Base-by-base conservation (phyloP, 2,888 invertebrate genomes). In the Pristionchus maxplancki region DNA sequence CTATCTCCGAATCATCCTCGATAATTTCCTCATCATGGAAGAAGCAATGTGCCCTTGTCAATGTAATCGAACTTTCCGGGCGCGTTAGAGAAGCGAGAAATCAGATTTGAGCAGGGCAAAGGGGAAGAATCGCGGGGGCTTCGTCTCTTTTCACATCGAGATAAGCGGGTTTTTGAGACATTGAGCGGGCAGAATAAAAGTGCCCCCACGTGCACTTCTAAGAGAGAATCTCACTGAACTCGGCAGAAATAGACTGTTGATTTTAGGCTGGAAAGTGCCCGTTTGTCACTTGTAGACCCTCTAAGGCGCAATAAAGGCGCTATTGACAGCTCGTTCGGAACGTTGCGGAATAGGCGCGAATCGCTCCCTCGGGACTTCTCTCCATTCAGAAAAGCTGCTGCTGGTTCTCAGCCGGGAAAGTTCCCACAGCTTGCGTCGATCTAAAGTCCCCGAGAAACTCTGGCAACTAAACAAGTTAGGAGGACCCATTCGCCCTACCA, bases 161-260 rank as follows among this genome's bases (percentile, higher is more conserved):
- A 74, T 74, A 74, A 74, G 71, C 71, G 71, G 37, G 71, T 74
- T 74, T n/a, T 74, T 31, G 31, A 74, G 71, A 74, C 71, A 37
- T 34, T 67, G 67, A 34, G 67, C 31, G 34, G 34, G 67, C 13
- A n/a, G 58, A 58, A 67, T 31, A 67, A 34, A 67, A 67, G 67
- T 6, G 67, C 34, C 31, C 5, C 58, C 58, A 58, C 58, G 58
- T 58, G n/a, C 58, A 58, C 58, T 58, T 6, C 64, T 64, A n/a
- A 24, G 64, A 11, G 28, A 28, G 17, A 64, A 64, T 64, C 28
- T 8, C n/a, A 28, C 24, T n/a, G 64, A n/a, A n/a, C 20, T 24
- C 28, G n/a, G 13, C 34, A 67, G 15, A 8, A 67, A 34, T 34
- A 67, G n/a, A 44, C n/a, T n/a, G 15, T 20, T 50, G 50, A 50